These are phyloP conservation scores for Macquaria ambigua DNA, from an alignment of 2,113 vertebrate genomes.

Conservation along the genomic window DNA sequence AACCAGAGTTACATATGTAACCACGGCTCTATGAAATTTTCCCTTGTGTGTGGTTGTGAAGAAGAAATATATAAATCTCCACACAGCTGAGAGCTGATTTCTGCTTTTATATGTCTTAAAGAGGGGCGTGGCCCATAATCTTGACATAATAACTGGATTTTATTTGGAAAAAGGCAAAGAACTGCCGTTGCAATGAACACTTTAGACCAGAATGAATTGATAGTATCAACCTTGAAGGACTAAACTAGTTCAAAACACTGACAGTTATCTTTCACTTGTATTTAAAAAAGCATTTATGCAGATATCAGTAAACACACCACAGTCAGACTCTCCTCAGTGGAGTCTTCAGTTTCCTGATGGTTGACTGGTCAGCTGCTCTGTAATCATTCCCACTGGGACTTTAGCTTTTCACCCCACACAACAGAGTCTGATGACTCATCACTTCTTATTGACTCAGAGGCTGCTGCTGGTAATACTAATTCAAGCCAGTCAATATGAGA, in stretches of 20 bases:
- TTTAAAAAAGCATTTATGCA: background rate
- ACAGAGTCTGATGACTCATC: background rate
- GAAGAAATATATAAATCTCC: background rate
- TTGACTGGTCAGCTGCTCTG: background rate
- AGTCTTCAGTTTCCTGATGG: background rate
- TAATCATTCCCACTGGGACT: background rate
- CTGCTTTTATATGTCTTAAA: background rate
- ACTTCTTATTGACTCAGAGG: background rate
- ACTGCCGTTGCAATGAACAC: background rate
- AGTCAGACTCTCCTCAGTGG: background rate
- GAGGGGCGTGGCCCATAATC: too few species aligned
- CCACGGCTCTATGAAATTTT: background rate
- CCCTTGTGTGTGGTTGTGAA: background rate
- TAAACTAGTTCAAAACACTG: background rate
- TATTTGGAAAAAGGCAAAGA: background rate
- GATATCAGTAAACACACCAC: background rate
- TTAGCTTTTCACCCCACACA: background rate
- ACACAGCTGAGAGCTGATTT: background rate
- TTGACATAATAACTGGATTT: too few species aligned
- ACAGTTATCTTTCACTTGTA: too few species aligned
- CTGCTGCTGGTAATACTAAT: conserved; percentile 32
- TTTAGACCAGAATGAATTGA: background rate
- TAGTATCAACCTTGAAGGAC: background rate
- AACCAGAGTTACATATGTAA: background rate
- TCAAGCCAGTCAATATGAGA: conserved; percentile 3